A percentile compares a stretch with the other conserved stretches of the same genome.
Conservation (phyloP, 1,140 invertebrate species). For the Papilio polytes region DNA sequence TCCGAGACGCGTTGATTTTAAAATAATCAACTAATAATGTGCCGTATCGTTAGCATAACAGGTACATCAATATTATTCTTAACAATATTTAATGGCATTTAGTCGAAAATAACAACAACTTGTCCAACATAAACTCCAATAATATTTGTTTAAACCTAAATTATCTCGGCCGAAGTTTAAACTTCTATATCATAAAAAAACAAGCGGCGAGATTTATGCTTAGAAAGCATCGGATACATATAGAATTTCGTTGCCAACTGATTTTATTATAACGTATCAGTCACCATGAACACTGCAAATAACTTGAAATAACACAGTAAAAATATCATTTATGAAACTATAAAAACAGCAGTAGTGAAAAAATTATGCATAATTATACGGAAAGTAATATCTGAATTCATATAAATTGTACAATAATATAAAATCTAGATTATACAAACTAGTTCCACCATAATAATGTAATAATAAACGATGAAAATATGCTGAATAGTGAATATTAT, state of each 20-base stretch:
- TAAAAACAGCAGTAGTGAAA: not conserved
- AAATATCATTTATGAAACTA: not conserved
- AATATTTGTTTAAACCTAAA: not conserved
- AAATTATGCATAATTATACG: not conserved
- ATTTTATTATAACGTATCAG: no score
- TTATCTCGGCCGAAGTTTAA: not conserved
- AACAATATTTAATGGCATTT: constrained; percentile 18
- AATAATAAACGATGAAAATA: not conserved
- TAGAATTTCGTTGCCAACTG: no score
- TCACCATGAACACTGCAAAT: no score
- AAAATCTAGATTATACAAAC: not conserved
- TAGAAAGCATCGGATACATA: no score
- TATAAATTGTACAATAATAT: not conserved
- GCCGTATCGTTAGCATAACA: constrained; percentile 16
- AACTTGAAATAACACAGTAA: not conserved
- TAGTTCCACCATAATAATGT: not conserved
- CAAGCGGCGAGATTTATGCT: no score
- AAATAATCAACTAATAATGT: constrained; percentile 10
- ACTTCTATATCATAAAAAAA: no score
- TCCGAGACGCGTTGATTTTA: not conserved
- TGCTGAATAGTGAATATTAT: not conserved
- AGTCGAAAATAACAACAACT: not conserved
- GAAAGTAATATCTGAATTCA: not conserved
- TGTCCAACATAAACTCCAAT: not conserved
- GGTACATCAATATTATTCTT: constrained; percentile 24